These are phyloP conservation scores for Pontoporia blainvillei DNA, from an alignment of 2,113 vertebrate genomes.

Conservation along the genomic window DNA sequence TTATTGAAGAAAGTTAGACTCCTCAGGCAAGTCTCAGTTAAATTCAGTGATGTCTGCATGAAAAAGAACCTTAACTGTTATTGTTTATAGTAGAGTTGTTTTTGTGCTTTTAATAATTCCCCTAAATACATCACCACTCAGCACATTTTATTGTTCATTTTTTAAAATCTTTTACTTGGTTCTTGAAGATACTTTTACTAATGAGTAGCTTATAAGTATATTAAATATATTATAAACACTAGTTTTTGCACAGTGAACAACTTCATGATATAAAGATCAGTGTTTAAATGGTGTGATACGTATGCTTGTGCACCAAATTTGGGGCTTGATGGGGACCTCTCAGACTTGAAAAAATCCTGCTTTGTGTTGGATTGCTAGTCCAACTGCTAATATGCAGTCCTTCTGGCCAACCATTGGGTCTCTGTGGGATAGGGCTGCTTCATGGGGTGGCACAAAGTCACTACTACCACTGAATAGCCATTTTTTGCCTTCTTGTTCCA, in stretches of 20 bases:
- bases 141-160: background rate
- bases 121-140: background rate
- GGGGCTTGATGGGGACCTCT: background rate
- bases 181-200: background rate
- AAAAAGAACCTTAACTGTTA: background rate
- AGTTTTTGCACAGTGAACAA: background rate
- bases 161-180: background rate
- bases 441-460: background rate
- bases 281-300: background rate
- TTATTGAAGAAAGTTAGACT: background rate
- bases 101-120: background rate
- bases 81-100: background rate
- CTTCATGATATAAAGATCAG: background rate
- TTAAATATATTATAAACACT: background rate
- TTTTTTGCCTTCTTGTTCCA: background rate
- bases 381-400: background rate
- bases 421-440: background rate
- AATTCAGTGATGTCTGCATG: background rate
- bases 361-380: background rate
- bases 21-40: background rate
- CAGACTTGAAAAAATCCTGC: background rate
- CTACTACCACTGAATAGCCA: background rate
- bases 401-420: background rate
- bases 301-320: background rate
- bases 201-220: background rate